Evolutionary conservation across 2,113 vertebrate species (phyloP).

Genomic region (Ophiodon elongatus): DNA sequence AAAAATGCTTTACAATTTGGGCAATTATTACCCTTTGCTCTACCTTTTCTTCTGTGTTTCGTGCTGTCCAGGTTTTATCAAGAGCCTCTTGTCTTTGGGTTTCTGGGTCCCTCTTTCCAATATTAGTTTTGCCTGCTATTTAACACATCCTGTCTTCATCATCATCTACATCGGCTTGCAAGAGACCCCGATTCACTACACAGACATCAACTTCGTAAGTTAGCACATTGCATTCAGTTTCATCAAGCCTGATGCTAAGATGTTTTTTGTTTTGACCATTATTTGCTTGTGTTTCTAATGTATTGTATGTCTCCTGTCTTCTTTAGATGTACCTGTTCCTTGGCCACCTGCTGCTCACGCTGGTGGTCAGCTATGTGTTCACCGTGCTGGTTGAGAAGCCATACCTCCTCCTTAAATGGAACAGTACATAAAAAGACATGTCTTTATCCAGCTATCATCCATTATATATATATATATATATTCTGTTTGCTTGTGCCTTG

Average conservation of each 20-base stretch:
- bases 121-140: constrained; percentile 89
- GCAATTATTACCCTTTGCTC: not conserved
- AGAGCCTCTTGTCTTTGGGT: constrained; percentile 79
- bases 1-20: not conserved
- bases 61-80: constrained; percentile 79
- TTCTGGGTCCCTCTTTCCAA: constrained; percentile 86
- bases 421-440: constrained; percentile 16
- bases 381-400: constrained; percentile 87
- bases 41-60: not conserved
- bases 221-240: not conserved
- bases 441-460: not conserved
- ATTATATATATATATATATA: not conserved
- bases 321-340: constrained; percentile 88
- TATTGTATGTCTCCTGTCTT: constrained; percentile 1
- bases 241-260: not conserved
- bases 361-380: constrained; percentile 78
- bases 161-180: constrained; percentile 87
- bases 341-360: constrained; percentile 83
- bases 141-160: constrained; percentile 87
- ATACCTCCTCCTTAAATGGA: constrained; percentile 68
- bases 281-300: not conserved
- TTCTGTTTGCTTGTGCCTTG: constrained; percentile 9
- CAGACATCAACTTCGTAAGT: constrained; percentile 88
- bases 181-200: constrained; percentile 87
- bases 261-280: not conserved